phyloP scores from a whole-genome alignment of 2,797 vertebrate species.

The Phrynocephalus guinanensis region DNA sequence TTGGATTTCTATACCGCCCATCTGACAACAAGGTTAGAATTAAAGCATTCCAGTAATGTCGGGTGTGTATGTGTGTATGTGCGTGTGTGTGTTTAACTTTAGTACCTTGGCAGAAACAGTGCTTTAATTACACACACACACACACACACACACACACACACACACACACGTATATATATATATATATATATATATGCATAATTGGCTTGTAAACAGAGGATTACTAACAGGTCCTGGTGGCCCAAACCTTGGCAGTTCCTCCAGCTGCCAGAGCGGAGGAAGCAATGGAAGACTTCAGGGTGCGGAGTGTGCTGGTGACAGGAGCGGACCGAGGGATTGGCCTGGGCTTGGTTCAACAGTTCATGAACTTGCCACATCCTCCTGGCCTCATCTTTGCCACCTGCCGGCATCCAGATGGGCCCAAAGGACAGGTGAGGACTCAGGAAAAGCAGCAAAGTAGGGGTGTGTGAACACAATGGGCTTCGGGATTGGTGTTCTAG shows the following conservation, averaged over 20 bases:
- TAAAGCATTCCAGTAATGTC: not conserved
- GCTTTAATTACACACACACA: not conserved
- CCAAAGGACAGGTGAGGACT: constrained; percentile 6
- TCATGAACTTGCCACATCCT: not conserved
- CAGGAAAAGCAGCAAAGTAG: not conserved
- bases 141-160: no score
- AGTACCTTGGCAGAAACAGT: not conserved
- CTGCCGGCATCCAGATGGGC: not conserved
- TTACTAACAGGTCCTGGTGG: not conserved
- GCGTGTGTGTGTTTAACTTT: not conserved
- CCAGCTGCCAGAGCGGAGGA: no score
- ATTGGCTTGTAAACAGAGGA: not conserved
- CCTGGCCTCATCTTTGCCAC: constrained; percentile 15
- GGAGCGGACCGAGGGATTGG: not conserved
- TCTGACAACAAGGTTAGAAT: not conserved
- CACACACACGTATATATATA: not conserved
- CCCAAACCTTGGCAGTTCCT: no score
- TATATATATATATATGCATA: not conserved
- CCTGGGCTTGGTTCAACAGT: not conserved
- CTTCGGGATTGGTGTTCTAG: no score
- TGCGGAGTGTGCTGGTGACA: not conserved
- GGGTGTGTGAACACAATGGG: no score
- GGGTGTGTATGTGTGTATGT: not conserved
- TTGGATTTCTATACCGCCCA: no score
- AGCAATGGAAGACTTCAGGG: constrained; percentile 1